Evolutionary conservation across 1,140 invertebrate species (phyloP).

Genomic region (Goniozus legneri): DNA sequence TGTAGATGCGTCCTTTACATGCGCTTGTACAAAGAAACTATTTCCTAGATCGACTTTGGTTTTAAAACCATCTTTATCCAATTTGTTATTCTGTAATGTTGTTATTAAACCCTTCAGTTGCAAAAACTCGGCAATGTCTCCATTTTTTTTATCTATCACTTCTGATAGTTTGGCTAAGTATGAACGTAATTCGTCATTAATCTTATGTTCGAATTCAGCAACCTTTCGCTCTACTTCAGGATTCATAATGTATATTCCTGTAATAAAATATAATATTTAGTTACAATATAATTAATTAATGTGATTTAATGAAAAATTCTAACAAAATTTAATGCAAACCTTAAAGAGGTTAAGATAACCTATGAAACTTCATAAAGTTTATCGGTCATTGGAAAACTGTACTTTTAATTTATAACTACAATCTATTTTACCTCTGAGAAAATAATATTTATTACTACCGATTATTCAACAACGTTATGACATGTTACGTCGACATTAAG

Average conservation of each 20-base stretch:
- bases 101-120: conserved; percentile 66
- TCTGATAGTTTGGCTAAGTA: conserved; percentile 61
- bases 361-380: no score
- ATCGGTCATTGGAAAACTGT: no score
- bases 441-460: no score
- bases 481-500: no score
- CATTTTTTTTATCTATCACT: conserved; percentile 61
- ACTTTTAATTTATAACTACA: no score
- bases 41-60: conserved; percentile 77
- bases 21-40: conserved; percentile 71
- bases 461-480: no score
- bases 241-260: conserved; percentile 27
- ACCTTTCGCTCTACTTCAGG: conserved; percentile 42
- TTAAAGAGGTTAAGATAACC: no score
- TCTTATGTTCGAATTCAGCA: conserved; percentile 56
- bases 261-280: no score
- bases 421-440: no score
- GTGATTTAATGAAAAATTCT: no score
- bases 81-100: conserved; percentile 34
- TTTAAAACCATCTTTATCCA: conserved; percentile 62
- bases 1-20: conserved; percentile 64
- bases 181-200: conserved; percentile 66
- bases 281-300: no score
- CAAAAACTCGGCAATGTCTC: conserved; percentile 70
- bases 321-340: no score